Evolutionary conservation across 2,888 invertebrate species (phyloP).

Genomic region (Autographa pulchrina): DNA sequence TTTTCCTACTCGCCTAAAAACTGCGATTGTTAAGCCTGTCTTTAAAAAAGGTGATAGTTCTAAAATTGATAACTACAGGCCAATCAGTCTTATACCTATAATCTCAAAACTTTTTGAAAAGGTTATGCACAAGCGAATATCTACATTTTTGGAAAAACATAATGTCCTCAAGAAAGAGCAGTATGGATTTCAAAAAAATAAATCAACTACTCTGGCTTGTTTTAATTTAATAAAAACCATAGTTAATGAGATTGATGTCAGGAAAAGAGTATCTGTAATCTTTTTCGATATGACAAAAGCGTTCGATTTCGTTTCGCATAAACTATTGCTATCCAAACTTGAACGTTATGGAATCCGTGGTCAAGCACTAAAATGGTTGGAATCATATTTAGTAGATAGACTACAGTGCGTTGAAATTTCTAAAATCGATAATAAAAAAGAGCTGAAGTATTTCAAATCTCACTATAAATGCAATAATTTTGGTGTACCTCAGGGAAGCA

Average conservation of each 20-base stretch:
- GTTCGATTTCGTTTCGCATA: too few species aligned
- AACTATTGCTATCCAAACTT: not conserved
- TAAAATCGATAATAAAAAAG: not conserved
- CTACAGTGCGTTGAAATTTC: not conserved
- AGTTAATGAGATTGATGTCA: not conserved
- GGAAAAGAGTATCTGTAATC: constrained; percentile 3
- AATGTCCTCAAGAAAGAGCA: not conserved
- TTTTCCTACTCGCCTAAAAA: too few species aligned
- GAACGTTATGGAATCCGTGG: too few species aligned
- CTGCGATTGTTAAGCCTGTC: too few species aligned
- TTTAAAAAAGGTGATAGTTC: too few species aligned
- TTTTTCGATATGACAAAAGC: constrained; percentile 9
- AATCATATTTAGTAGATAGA: not conserved
- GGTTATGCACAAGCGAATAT: not conserved
- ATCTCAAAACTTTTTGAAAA: too few species aligned
- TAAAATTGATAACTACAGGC: too few species aligned
- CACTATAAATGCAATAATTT: not conserved
- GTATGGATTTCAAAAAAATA: too few species aligned
- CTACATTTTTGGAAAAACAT: not conserved
- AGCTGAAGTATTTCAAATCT: not conserved
- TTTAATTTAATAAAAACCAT: constrained; percentile 6
- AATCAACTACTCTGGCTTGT: constrained; percentile 7
- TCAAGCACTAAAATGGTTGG: not conserved
- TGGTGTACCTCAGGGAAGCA: constrained; percentile 1
- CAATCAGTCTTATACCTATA: too few species aligned